phyloP scores from a whole-genome alignment of 2,797 vertebrate genomes.

The Otus scops region DNA sequence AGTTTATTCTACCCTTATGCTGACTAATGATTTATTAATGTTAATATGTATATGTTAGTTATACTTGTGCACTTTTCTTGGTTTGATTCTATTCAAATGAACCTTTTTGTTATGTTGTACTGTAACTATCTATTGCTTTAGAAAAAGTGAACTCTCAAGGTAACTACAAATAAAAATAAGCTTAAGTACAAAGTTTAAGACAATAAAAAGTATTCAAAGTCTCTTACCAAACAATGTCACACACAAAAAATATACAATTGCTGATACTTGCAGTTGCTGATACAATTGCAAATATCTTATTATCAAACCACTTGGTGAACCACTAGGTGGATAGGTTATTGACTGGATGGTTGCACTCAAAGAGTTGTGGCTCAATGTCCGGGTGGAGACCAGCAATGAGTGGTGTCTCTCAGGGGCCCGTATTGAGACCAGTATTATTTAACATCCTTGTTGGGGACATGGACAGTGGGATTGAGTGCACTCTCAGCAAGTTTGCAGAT shows the following conservation, averaged over 20 bases:
- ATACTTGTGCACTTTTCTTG: background rate
- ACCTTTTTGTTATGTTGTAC: background rate
- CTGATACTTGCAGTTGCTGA: background rate
- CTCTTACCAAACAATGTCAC: background rate
- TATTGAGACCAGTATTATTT: background rate
- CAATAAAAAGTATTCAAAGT: background rate
- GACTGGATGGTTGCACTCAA: background rate
- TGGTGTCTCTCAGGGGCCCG: background rate
- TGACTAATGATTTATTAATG: background rate
- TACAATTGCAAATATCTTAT: background rate
- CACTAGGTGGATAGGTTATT: background rate
- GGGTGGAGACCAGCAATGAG: no score
- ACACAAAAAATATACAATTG: background rate
- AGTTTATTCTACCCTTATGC: background rate
- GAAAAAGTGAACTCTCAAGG: background rate
- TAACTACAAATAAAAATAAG: background rate
- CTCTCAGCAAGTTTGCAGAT: background rate
- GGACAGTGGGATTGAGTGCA: background rate
- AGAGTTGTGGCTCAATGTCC: background rate
- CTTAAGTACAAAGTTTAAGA: background rate
- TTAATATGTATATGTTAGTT: background rate
- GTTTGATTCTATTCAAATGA: background rate
- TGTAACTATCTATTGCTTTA: background rate
- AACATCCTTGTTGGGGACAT: background rate
- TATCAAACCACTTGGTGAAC: background rate